These are phyloP conservation scores for Epinephelus awoara DNA, from an alignment of 2,797 vertebrate species.

Conservation along the genomic window DNA sequence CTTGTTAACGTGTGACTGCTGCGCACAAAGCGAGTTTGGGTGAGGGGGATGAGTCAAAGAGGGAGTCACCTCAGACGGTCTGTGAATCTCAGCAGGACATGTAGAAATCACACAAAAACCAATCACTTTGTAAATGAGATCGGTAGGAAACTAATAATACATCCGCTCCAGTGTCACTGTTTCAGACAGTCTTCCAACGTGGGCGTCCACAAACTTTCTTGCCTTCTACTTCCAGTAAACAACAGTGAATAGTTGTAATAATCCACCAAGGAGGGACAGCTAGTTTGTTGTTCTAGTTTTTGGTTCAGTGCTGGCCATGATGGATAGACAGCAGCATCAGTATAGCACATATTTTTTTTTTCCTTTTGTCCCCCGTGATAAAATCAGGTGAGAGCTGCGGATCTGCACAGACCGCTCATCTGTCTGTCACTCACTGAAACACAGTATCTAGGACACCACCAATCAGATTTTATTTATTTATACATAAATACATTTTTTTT, in stretches of 20 bases:
- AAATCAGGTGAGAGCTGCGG: constrained; percentile 41
- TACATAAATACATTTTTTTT: background rate
- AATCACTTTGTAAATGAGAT: constrained; percentile 81
- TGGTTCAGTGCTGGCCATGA: constrained; percentile 47
- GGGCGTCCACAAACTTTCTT: constrained; percentile 55
- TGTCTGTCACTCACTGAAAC: constrained; percentile 48
- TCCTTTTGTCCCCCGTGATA: constrained; percentile 24
- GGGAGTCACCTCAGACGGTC: constrained; percentile 35
- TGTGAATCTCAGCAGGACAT: constrained; percentile 64
- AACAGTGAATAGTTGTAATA: constrained; percentile 18
- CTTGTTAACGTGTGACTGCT: constrained; percentile 25
- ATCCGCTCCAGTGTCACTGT: constrained; percentile 56
- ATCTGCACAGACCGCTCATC: constrained; percentile 30
- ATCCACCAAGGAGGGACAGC: constrained; percentile 7
- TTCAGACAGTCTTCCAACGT: constrained; percentile 42
- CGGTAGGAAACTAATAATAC: constrained; percentile 78
- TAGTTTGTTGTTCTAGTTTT: constrained; percentile 32
- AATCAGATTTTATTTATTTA: constrained; percentile 34
- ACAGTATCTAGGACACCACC: constrained; percentile 39
- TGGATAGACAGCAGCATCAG: constrained; percentile 49
- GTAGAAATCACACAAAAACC: constrained; percentile 68
- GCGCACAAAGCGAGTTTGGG: constrained; percentile 24
- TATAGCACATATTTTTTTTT: constrained; percentile 8
- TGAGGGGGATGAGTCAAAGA: constrained; percentile 38
- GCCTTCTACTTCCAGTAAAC: constrained; percentile 55